These are phyloP conservation scores for Ochropleura plecta DNA, from an alignment of 2,888 invertebrate species.

Conservation along the genomic window DNA sequence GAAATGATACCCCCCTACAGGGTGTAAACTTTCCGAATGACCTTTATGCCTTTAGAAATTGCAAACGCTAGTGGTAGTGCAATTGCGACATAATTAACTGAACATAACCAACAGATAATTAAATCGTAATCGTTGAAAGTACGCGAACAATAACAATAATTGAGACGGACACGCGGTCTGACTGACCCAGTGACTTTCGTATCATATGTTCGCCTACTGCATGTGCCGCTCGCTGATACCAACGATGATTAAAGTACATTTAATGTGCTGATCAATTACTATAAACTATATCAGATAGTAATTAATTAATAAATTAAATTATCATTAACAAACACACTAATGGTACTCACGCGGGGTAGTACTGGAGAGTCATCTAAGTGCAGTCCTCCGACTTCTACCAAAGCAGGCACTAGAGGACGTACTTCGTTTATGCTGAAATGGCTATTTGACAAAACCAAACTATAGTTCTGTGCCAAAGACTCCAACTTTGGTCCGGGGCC, in stretches of 20 bases:
- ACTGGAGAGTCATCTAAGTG: slow-evolving; percentile 87
- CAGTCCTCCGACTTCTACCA: slow-evolving; percentile 90
- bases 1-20: no score
- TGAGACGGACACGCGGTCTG: slow-evolving; percentile 58
- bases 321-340: slow-evolving; percentile 9
- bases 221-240: slow-evolving; percentile 43
- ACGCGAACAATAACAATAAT: slow-evolving; percentile 43
- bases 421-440: slow-evolving; percentile 90
- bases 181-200: slow-evolving; percentile 72
- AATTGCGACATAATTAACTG: slow-evolving; percentile 23
- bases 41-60: slow-evolving; percentile 20
- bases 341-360: slow-evolving; percentile 82
- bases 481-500: slow-evolving; percentile 86
- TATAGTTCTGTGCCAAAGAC: slow-evolving; percentile 86
- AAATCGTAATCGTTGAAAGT: slow-evolving; percentile 17
- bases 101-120: slow-evolving; percentile 1
- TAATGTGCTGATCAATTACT: slow-evolving; percentile 27
- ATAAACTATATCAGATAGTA: slow-evolving; percentile 4
- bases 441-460: slow-evolving; percentile 89
- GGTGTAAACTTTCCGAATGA: slow-evolving; percentile 5
- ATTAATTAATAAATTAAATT: slow-evolving; percentile 23
- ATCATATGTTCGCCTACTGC: slow-evolving; percentile 59
- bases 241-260: slow-evolving; percentile 41
- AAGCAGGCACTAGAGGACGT: slow-evolving; percentile 88
- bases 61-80: background rate